These are phyloP conservation scores for Drosophila prolongata DNA, from an alignment of 2,888 invertebrate genomes.

Conservation along the genomic window DNA sequence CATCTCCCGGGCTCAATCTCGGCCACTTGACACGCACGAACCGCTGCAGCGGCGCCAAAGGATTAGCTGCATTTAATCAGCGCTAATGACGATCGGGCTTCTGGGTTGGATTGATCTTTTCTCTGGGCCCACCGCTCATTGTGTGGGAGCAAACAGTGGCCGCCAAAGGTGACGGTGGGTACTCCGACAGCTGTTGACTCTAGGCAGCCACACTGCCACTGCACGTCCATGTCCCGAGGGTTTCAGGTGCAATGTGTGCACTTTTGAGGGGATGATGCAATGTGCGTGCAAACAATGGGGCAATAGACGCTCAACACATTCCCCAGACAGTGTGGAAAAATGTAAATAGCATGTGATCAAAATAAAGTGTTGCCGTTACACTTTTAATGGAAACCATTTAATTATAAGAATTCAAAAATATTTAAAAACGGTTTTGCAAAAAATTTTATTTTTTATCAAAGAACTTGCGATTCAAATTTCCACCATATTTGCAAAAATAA, in stretches of 20 bases:
- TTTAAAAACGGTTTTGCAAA: no score
- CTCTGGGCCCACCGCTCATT: neutral
- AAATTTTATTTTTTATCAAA: no score
- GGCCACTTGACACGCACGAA: conserved; percentile 23
- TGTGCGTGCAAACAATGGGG: neutral
- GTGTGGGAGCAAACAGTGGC: conserved; percentile 44
- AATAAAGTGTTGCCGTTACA: neutral
- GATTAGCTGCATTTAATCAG: conserved; percentile 67
- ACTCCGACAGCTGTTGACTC: conserved; percentile 43
- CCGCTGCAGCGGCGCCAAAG: conserved; percentile 44
- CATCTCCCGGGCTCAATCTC: conserved; percentile 13
- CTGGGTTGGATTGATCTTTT: conserved; percentile 46
- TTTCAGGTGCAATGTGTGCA: conserved; percentile 25
- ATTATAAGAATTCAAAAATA: no score
- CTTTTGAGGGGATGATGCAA: conserved; percentile 1
- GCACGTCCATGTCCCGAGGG: conserved; percentile 45
- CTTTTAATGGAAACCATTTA: neutral
- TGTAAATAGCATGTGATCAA: neutral
- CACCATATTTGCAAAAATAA: no score
- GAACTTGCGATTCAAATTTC: no score
- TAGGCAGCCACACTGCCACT: conserved; percentile 32
- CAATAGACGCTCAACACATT: neutral
- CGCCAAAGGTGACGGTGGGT: conserved; percentile 4
- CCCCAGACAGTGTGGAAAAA: neutral
- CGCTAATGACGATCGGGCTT: conserved; percentile 15